Evolutionary conservation across 2,888 invertebrate genomes (phyloP).

Genomic region (Leucophora obtusa): DNA sequence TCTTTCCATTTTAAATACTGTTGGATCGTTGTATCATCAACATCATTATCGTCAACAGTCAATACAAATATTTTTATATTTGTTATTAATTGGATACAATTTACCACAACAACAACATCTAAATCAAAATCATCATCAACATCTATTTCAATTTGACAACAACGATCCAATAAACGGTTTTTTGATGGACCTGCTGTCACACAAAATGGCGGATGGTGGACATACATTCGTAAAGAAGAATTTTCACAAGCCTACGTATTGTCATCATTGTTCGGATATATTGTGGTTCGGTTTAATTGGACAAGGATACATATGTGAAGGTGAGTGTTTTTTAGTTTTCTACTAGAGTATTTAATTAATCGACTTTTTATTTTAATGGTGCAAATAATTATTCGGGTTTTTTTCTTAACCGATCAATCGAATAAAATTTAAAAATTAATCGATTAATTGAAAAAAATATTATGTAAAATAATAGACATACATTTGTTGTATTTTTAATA

Average conservation of each 20-base stretch:
- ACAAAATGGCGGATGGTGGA: constrained; percentile 83
- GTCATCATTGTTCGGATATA: constrained; percentile 99
- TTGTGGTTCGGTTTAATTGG: constrained; percentile 98
- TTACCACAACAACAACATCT: not conserved
- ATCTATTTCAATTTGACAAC: constrained; percentile 44
- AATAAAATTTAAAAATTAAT: too few species aligned
- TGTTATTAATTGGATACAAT: constrained; percentile 19
- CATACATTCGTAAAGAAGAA: constrained; percentile 99
- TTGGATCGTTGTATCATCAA: constrained; percentile 57
- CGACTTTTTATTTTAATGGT: too few species aligned
- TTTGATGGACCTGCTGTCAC: constrained; percentile 60
- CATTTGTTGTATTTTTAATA: too few species aligned
- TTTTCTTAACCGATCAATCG: too few species aligned
- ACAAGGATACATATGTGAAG: constrained; percentile 99
- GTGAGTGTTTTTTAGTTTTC: too few species aligned
- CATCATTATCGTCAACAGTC: constrained; percentile 13
- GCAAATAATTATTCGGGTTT: too few species aligned
- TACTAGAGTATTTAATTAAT: too few species aligned
- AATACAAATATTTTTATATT: constrained; percentile 33
- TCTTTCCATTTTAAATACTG: constrained; percentile 34
- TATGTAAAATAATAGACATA: too few species aligned
- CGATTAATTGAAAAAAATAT: too few species aligned
- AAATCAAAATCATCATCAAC: constrained; percentile 19
- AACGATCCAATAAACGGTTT: constrained; percentile 64
- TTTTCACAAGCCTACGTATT: constrained; percentile 99